Base-by-base conservation (phyloP, 1,140 invertebrate species). In the Trypoxylus dichotomus region DNA sequence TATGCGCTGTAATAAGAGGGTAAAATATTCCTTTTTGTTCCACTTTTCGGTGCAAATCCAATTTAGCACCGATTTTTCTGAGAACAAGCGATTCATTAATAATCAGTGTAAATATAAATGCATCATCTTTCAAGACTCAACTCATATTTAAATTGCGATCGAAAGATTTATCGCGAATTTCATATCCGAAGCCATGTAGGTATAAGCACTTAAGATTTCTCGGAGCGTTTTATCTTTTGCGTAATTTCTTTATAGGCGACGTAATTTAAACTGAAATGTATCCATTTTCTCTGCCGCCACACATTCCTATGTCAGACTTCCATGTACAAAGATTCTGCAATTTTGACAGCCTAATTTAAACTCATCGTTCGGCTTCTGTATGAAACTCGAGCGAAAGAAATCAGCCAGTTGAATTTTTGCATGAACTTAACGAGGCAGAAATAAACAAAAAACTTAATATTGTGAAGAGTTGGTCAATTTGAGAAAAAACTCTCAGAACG, bases 261-360 rank as follows among this genome's bases (percentile, higher is more conserved):
- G n/a, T 54, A 54, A 21, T 54, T 6, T 54, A 54, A 54, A 19
- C 15, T 54, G 15, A 54, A 54, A 54, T n/a, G n/a, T 19, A 7
- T 54, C 1, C 19, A 54, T 54, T 54, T 54, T 54, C 47, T 54
- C 19, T 54, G 19, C 5, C 19, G 47, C 47, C 15, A 54, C 47
- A 54, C 47, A 6, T 54, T 54, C 15, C 19, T 2, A n/a, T 54
- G 47, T 54, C 47, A n/a, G 19, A 6, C 6, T 21, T n/a, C 47
- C 15, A 7, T 19, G 47, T 19, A 54, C 19, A n/a, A 54, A 54
- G 7, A 54, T 19, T 54, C 47, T 19, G 47, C 15, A n/a, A 54
- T 54, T 54, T 54, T 54, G 47, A 54, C 47, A 54, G 47, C n/a
- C 5, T 54, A 54, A 54, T 54, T 54, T 54, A 54, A 54, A 54